Evolutionary conservation across 2,797 vertebrate genomes (phyloP).

Genomic region (Myripristis jacobus): DNA sequence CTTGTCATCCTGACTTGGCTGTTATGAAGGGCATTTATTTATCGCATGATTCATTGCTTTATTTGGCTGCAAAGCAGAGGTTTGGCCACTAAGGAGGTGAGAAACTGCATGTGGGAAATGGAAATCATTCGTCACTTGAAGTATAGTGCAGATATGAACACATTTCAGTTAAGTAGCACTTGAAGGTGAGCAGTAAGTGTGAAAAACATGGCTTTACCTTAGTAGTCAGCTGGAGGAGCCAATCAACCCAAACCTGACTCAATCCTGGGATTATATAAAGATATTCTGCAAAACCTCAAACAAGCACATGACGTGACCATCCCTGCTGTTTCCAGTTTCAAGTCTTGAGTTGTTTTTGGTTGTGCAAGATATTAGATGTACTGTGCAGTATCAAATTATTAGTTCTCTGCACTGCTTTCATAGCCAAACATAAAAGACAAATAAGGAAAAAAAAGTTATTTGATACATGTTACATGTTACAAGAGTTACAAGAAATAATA

Average conservation of each 20-base stretch:
- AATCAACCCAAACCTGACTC: background rate
- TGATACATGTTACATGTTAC: background rate
- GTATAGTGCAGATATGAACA: slow-evolving; percentile 10
- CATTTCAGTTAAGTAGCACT: slow-evolving; percentile 10
- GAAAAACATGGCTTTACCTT: background rate
- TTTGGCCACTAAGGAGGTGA: background rate
- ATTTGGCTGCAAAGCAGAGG: background rate
- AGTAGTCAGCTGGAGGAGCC: background rate
- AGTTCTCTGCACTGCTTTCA: too few relatives aligned
- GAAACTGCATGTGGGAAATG: background rate
- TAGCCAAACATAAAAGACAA: background rate
- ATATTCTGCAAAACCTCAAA: too few relatives aligned
- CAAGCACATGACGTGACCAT: background rate
- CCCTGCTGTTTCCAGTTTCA: background rate
- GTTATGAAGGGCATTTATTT: background rate
- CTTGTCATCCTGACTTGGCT: too few relatives aligned
- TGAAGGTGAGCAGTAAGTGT: slow-evolving; percentile 6
- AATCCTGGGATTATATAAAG: background rate
- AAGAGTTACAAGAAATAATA: slow-evolving; percentile 6
- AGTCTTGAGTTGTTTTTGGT: background rate
- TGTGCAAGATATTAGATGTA: background rate
- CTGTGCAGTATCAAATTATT: background rate
- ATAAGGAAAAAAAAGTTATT: too few relatives aligned
- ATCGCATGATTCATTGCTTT: slow-evolving; percentile 1
- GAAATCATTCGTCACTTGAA: slow-evolving; percentile 2